phyloP scores from a whole-genome alignment of 2,113 vertebrate species.

The Hylia prasina region DNA sequence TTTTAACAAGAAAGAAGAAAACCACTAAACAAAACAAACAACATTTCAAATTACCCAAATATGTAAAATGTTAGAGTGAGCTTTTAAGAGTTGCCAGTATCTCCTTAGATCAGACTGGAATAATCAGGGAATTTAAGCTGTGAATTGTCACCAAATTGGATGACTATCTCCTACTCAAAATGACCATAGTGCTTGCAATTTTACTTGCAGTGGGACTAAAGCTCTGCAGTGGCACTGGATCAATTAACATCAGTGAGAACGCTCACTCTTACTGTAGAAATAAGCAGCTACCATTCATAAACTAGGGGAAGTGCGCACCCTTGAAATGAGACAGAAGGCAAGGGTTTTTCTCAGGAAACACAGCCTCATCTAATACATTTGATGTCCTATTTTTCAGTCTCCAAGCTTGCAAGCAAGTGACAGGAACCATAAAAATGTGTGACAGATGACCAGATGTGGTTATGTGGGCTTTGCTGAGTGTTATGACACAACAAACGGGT shows the following conservation, averaged over 20 bases:
- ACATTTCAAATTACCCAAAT: neutral
- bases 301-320: neutral
- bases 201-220: neutral
- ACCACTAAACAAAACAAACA: neutral
- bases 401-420: neutral
- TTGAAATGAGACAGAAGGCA: neutral
- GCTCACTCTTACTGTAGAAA: neutral
- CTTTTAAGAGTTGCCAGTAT: neutral
- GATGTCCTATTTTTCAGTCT: neutral
- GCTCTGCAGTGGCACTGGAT: neutral
- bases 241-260: neutral
- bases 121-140: neutral
- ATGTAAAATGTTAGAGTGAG: neutral
- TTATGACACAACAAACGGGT: neutral
- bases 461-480: neutral
- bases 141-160: neutral
- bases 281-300: neutral
- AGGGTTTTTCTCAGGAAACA: neutral
- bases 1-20: neutral
- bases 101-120: neutral
- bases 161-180: neutral
- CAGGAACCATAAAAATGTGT: neutral
- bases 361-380: neutral
- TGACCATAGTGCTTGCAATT: neutral
- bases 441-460: neutral